These are phyloP conservation scores for Labeo rohita DNA, from an alignment of 2,113 vertebrate species.

Conservation along the genomic window DNA sequence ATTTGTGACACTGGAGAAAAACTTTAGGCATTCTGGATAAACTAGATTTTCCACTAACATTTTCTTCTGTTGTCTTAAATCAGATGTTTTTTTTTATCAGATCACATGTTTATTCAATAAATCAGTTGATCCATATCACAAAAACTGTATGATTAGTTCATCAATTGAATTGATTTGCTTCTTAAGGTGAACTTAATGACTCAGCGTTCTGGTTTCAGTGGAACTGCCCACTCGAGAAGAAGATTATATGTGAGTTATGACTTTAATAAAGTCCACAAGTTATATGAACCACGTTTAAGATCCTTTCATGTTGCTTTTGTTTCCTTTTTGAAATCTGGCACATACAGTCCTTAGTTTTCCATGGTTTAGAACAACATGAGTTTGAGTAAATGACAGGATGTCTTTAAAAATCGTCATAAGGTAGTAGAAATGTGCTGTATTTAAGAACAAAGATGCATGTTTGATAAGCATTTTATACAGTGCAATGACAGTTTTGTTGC, in stretches of 20 bases:
- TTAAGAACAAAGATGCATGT: not conserved
- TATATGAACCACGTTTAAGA: not conserved
- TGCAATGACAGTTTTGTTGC: not conserved
- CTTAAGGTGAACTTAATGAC: not conserved
- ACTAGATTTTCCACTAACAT: not conserved
- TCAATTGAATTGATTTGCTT: not conserved
- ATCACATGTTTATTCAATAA: not conserved
- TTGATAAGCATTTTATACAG: not conserved
- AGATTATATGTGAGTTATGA: not conserved
- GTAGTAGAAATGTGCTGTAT: not conserved
- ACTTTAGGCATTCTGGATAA: not conserved
- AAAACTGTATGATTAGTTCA: not conserved
- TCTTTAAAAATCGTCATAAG: too few species aligned
- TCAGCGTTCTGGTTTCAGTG: not conserved
- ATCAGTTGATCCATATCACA: not conserved
- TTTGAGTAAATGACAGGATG: not conserved
- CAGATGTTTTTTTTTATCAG: not conserved
- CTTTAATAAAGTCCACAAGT: not conserved
- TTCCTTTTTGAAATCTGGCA: not conserved
- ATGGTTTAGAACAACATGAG: not conserved
- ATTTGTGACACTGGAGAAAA: not conserved
- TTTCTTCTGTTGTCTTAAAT: not conserved
- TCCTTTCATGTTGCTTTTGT: not conserved
- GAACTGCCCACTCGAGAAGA: not conserved
- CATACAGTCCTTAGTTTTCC: not conserved